A percentile compares a stretch with the other conserved stretches of the same genome.
phyloP scores from a whole-genome alignment of 1,140 invertebrate species.

The Limonius californicus region DNA sequence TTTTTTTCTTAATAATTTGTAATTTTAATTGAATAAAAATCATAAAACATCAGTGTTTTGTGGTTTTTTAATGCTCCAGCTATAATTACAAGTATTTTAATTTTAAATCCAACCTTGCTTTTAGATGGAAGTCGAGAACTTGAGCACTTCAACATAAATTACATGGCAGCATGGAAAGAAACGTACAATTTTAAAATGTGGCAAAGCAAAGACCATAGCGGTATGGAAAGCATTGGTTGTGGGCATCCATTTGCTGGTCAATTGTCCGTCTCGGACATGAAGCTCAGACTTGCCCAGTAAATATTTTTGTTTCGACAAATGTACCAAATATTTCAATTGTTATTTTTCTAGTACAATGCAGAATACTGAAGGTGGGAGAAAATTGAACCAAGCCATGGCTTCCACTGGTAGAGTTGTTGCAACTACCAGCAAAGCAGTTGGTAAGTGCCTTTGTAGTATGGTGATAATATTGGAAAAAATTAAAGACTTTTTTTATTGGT shows the following conservation, averaged over 20 bases:
- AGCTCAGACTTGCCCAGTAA: slow-evolving; percentile 86
- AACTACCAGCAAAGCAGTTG: slow-evolving; percentile 81
- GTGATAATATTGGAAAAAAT: not conserved
- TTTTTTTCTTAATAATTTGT: too few species aligned
- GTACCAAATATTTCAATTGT: slow-evolving; percentile 33
- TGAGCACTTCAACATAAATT: slow-evolving; percentile 86
- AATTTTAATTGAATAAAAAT: too few species aligned
- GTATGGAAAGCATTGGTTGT: slow-evolving; percentile 61
- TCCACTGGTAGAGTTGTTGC: slow-evolving; percentile 87
- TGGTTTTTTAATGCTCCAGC: too few species aligned
- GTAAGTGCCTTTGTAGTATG: slow-evolving; percentile 47
- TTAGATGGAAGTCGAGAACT: slow-evolving; percentile 69
- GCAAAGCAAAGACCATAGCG: slow-evolving; percentile 61
- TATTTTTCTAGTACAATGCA: slow-evolving; percentile 76
- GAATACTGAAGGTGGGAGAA: slow-evolving; percentile 87
- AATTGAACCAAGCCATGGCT: slow-evolving; percentile 88
- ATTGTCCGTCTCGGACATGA: slow-evolving; percentile 91
- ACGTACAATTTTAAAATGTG: slow-evolving; percentile 89
- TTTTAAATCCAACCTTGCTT: too few species aligned
- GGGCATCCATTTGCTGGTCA: slow-evolving; percentile 91
- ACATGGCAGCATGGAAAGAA: slow-evolving; percentile 78
- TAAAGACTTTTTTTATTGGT: too few species aligned
- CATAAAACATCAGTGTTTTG: too few species aligned
- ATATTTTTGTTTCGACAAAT: slow-evolving; percentile 28
- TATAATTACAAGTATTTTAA: not conserved